Evolutionary conservation across 2,113 vertebrate species (phyloP).

Genomic region (Salvelinus fontinalis): DNA sequence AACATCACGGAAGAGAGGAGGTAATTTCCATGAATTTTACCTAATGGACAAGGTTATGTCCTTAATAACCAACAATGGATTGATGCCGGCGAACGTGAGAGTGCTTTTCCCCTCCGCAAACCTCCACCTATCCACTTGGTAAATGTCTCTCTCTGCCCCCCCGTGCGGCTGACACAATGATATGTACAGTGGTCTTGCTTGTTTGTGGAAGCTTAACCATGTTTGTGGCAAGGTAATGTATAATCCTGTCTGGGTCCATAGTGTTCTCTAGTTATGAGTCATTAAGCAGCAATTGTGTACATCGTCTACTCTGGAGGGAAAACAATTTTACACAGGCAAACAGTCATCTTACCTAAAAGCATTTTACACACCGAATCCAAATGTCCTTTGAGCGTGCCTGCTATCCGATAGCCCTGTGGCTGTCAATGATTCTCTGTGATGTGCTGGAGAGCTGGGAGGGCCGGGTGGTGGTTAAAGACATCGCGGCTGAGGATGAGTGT

Average conservation of each 20-base stretch:
- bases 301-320: conserved; percentile 20
- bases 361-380: conserved; percentile 12
- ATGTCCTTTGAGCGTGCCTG: conserved; percentile 31
- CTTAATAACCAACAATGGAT: conserved; percentile 60
- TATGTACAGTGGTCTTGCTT: conserved; percentile 36
- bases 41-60: conserved; percentile 67
- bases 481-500: conserved; percentile 28
- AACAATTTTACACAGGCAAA: conserved; percentile 2
- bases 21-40: conserved; percentile 67
- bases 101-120: conserved; percentile 32
- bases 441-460: conserved; percentile 12
- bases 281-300: conserved; percentile 32
- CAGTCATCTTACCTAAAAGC: conserved; percentile 12
- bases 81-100: conserved; percentile 52
- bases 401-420: conserved; percentile 52
- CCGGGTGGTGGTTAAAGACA: conserved; percentile 56
- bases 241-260: conserved; percentile 26
- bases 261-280: conserved; percentile 33
- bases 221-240: conserved; percentile 43
- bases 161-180: conserved; percentile 2
- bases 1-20: conserved; percentile 28
- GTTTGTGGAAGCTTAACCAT: conserved; percentile 45
- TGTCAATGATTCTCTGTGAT: conserved; percentile 31
- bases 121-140: conserved; percentile 8
- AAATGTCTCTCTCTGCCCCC: no score